These are phyloP conservation scores for Phymastichus coffea DNA, from an alignment of 1,140 invertebrate species.

Conservation along the genomic window DNA sequence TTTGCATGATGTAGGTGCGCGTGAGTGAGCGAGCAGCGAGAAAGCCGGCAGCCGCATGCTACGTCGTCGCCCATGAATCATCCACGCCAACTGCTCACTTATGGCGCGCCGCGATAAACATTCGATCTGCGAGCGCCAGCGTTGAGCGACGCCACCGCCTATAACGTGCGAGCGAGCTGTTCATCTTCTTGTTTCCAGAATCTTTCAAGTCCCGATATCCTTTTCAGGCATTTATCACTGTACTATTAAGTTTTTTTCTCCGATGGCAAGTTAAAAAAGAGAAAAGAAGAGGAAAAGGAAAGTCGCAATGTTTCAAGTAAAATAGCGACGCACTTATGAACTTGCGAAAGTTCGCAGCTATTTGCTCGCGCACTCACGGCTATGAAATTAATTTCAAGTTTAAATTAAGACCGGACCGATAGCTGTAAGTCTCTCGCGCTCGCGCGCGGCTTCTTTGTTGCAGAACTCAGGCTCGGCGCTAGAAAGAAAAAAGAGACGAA, in stretches of 20 bases:
- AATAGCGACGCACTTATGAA: no score
- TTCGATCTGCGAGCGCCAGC: constrained; percentile 38
- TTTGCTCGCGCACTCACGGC: not conserved
- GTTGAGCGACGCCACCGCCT: constrained; percentile 43
- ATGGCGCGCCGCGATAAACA: constrained; percentile 52
- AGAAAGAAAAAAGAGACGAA: constrained; percentile 8
- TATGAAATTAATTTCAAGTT: constrained; percentile 47
- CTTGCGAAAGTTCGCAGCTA: constrained; percentile 11
- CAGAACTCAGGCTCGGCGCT: constrained; percentile 29
- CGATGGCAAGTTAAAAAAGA: not conserved
- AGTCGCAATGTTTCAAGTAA: no score
- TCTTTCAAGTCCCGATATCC: no score
- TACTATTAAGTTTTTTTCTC: not conserved
- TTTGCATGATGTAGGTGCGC: constrained; percentile 55
- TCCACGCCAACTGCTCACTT: constrained; percentile 51
- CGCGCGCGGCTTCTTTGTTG: constrained; percentile 46
- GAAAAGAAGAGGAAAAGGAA: no score
- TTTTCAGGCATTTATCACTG: no score
- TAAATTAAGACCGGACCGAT: constrained; percentile 46
- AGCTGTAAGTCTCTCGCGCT: constrained; percentile 33
- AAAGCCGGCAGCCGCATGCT: constrained; percentile 14
- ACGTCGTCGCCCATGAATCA: constrained; percentile 49
- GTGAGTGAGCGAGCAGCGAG: constrained; percentile 23
- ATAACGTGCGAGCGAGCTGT: constrained; percentile 44
- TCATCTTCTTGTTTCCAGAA: no score